Base-by-base conservation (phyloP, 2,113 vertebrate species). In the Scomber japonicus region DNA sequence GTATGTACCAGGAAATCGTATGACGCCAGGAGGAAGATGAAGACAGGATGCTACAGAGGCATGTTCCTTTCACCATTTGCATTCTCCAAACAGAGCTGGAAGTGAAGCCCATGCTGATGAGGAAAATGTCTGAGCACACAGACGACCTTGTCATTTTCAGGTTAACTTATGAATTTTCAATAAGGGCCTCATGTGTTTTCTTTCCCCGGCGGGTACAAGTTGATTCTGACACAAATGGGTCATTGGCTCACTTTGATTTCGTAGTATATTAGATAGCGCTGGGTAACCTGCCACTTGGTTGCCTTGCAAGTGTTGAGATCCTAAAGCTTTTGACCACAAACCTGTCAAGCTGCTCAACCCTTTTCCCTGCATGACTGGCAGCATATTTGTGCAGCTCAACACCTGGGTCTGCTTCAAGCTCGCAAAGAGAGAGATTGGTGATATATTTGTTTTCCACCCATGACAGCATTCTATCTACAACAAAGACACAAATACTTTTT, bases 171-270 rank as follows among this genome's bases (percentile, higher is more conserved):
- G 87, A 89, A 92, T 91, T 78, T 89, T 83, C 85, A 89, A 85
- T 80, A 66, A 67, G 72, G 27, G 71, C 44, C 50, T 67, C 44
- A 2, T 82, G 13, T 27, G 60, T 50, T 64, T 62, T 55, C 66
- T 60, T 31, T 45, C 4, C 2, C 8, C 24, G 61, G 19, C n/a
- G 11, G n/a, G 61, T 48, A 56, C 56, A 73, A 80, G 69, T 54
- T 10, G 75, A 78, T 81, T 84, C 30, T 90, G 90, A 91, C 91
- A 89, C 79, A 92, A 90, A 74, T 89, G 74, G 91, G 91, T 85
- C 88, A 88, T 59, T 31, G 66, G 24, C 15, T 74, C 40, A 30
- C 79, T 92, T 88, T 91, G 80, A 90, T 86, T 88, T 73, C 66
- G 64, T 14, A 48, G 45, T 69, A 85, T 77, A 68, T 79, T 60